Evolutionary conservation across 2,113 vertebrate species (phyloP), one percentile per base, ranked within the genome.

Genomic region (Noctilio leporinus): DNA sequence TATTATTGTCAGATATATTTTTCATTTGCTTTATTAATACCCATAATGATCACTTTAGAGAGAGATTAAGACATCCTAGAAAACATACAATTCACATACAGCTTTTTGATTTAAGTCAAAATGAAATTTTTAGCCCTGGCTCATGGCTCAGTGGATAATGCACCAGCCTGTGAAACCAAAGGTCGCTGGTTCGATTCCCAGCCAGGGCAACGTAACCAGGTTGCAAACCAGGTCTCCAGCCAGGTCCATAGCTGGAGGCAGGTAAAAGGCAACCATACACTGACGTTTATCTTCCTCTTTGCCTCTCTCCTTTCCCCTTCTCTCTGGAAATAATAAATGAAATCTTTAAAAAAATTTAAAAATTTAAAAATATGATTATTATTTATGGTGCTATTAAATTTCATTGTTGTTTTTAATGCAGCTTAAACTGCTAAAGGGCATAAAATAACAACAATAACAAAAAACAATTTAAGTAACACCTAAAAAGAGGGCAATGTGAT

Each of bases 401-500:
- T 62, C 15, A 64, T 33, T 12, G 1, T 35, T 96, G 91, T 51
- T 84, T 96, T 95, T 86, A 81, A 92, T 59, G 72, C 75, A 83
- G 22, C 85, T 96, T 97, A 96, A 62, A 97, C 85, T 43, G n/a
- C 65, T 49, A 16, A 80, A 19, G 94, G 53, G 53, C 51, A 93
- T 55, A 90, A 40, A 87, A 80, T 16, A 82, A 93, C 72, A 38
- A 16, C 26, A 43, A 30, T 26, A 47, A 38, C 22, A 75, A 91
- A 97, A 93, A 75, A 92, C 0, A 33, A 95, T 94, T 85, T 85
- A 33, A 80, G 77, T 30, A 88, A 62, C 16, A 94, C n/a, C 35
- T 94, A 96, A 94, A 24, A 22, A 45, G 45, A 73, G 97, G 30
- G 82, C 90, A 65, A 30, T 69, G 77, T 77, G 12, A 96, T 95